These are phyloP conservation scores for Chymomyza fuscimana DNA, from an alignment of 2,888 invertebrate genomes.

Conservation along the genomic window DNA sequence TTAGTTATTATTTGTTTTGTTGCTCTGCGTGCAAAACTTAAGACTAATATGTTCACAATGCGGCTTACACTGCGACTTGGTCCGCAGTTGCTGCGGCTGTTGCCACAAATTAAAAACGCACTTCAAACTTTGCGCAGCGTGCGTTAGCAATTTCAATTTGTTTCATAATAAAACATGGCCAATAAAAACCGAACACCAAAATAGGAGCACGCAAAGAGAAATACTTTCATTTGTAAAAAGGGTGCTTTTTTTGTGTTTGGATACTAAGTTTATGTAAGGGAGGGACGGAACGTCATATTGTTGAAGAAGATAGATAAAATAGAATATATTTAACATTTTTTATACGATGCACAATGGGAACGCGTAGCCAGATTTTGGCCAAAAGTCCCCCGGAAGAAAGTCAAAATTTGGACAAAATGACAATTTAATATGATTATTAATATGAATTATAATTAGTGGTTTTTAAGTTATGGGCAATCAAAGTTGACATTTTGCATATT, in stretches of 20 bases:
- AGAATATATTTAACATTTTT: too few relatives aligned
- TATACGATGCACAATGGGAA: too few relatives aligned
- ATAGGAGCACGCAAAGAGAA: background rate
- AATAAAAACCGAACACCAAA: slow-evolving; percentile 6
- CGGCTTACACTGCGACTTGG: background rate
- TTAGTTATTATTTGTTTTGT: slow-evolving; percentile 41
- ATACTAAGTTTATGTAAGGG: too few relatives aligned
- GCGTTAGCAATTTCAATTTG: slow-evolving; percentile 55
- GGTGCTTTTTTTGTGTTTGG: background rate
- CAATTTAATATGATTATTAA: too few relatives aligned
- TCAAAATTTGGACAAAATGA: too few relatives aligned
- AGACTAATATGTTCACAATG: slow-evolving; percentile 13
- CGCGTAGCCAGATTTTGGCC: too few relatives aligned
- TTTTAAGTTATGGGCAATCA: too few relatives aligned
- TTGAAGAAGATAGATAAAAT: too few relatives aligned
- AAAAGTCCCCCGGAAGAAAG: too few relatives aligned
- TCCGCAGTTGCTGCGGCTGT: slow-evolving; percentile 22
- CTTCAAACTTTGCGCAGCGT: slow-evolving; percentile 53
- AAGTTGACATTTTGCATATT: too few relatives aligned
- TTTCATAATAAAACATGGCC: slow-evolving; percentile 27
- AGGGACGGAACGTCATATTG: too few relatives aligned
- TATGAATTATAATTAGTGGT: too few relatives aligned
- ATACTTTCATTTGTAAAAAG: background rate
- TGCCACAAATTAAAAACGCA: slow-evolving; percentile 66
- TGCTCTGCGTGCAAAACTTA: slow-evolving; percentile 34